A percentile compares a stretch with the other conserved stretches of the same genome.
phyloP scores from a whole-genome alignment of 2,888 invertebrate species.

The Aleiodes leptofemur region DNA sequence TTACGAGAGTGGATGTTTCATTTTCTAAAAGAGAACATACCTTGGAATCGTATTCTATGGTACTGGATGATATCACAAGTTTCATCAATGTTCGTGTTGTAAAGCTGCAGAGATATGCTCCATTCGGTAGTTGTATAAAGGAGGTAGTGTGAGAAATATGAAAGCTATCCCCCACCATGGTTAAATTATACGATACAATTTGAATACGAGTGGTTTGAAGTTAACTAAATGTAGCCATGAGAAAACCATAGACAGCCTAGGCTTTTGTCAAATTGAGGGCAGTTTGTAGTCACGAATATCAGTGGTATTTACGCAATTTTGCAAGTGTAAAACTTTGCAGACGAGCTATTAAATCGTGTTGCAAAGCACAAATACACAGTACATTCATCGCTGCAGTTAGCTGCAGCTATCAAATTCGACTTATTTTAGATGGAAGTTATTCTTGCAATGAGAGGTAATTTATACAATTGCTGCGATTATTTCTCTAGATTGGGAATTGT shows the following conservation, averaged over 20 bases:
- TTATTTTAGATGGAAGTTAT: too few species aligned
- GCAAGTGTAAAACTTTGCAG: too few species aligned
- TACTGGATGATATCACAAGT: conserved; percentile 58
- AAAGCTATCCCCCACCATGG: conserved; percentile 58
- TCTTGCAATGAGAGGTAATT: too few species aligned
- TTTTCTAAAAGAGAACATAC: not conserved
- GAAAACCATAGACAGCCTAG: conserved; percentile 48
- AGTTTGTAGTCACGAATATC: conserved; percentile 41
- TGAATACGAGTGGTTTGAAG: conserved; percentile 37
- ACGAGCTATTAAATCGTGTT: too few species aligned
- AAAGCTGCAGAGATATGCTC: conserved; percentile 59
- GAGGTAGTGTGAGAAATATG: conserved; percentile 46
- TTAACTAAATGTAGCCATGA: conserved; percentile 58
- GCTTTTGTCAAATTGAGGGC: conserved; percentile 49
- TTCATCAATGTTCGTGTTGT: conserved; percentile 59
- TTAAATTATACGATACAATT: conserved; percentile 52
- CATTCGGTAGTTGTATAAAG: conserved; percentile 58
- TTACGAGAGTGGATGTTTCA: too few species aligned
- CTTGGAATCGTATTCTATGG: conserved; percentile 42
- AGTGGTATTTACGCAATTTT: not conserved
- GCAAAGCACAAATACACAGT: too few species aligned
- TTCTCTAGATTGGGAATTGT: too few species aligned
- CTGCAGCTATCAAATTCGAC: too few species aligned
- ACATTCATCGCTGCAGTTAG: too few species aligned
- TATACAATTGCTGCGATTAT: too few species aligned